Base-by-base conservation (phyloP, 2,113 vertebrate species). In the Colossoma macropomum region DNA sequence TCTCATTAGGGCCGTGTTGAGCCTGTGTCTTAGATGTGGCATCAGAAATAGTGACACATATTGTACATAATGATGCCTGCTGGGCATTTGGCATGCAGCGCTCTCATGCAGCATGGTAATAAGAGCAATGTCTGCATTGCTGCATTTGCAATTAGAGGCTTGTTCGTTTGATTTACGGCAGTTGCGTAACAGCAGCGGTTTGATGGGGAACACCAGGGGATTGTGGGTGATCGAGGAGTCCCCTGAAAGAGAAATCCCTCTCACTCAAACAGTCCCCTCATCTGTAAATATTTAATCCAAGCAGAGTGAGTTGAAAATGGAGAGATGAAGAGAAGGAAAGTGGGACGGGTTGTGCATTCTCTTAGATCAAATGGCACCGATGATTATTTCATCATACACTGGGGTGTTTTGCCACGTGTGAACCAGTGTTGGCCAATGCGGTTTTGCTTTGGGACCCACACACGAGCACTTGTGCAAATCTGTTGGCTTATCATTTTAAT, bases 211-310 rank as follows among this genome's bases (percentile, higher is more conserved):
- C 34, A 66, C 30, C 54, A 50, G 66, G 79, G 79, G 79, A 75
- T 79, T 77, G 71, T 62, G 52, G 65, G 75, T 85, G 77, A 62
- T 62, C 56, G 48, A 83, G 70, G 60, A 23, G 56, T 90, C 91
- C 84, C 84, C 80, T 82, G 86, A 87, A 91, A 79, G 86, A 86
- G 50, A 86, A 34, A 41, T 41, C 63, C 79, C 65, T 87, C 87
- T 87, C 83, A 74, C 88, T 89, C 89, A 68, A 87, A 84, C 80
- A 88, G 87, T 78, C 81, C 78, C 13, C 84, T 82, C 32, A 3
- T 23, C 32, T 70, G 87, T 94, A 87, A 93, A 93, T 94, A 90
- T 94, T 94, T 93, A 62, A 94, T 91, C 83, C 82, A 69, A 70
- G 79, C 74, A 79, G 87, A 79, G 78, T 60, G 54, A 25, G 48